Percentiles rank a stretch among this genome's conserved stretches.
These are phyloP conservation scores for Netelia fuscicornis DNA, from an alignment of 2,888 invertebrate species.

Conservation along the genomic window DNA sequence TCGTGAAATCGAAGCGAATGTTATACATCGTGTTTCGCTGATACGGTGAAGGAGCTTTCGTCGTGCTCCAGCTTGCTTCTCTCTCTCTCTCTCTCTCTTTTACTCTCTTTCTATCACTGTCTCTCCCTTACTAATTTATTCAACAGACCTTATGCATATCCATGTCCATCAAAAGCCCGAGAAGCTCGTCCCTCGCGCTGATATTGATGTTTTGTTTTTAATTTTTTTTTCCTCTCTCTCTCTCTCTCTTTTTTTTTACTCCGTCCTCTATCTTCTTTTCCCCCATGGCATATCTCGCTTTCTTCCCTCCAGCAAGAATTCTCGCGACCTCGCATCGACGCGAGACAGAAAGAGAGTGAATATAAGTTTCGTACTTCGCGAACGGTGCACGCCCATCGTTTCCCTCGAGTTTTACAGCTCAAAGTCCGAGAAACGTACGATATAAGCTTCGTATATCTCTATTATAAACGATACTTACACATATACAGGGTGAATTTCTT, in stretches of 20 bases:
- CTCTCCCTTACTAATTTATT: constrained; percentile 59
- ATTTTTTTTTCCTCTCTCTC: constrained; percentile 19
- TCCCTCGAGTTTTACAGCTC: constrained; percentile 39
- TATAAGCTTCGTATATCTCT: neutral
- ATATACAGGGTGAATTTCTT: too few species aligned
- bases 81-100: neutral
- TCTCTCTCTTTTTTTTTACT: constrained; percentile 2
- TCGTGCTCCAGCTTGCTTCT: constrained; percentile 8
- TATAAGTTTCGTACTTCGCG: constrained; percentile 47
- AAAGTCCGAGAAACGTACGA: constrained; percentile 19
- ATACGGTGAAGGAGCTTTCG: neutral
- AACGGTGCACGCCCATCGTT: constrained; percentile 19
- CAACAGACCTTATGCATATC: constrained; percentile 48
- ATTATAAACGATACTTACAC: neutral
- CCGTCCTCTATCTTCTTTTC: constrained; percentile 25
- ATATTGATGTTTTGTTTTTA: constrained; percentile 33
- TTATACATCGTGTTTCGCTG: neutral
- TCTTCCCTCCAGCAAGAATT: neutral
- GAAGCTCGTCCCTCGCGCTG: constrained; percentile 5
- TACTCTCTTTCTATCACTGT: neutral
- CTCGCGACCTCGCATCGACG: constrained; percentile 15
- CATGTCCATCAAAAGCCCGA: constrained; percentile 38
- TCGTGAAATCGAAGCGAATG: too few species aligned
- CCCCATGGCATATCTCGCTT: constrained; percentile 44
- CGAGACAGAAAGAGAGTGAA: constrained; percentile 31